phyloP scores from a whole-genome alignment of 92 coral and sea anemone species.

The Siderastrea radians region DNA sequence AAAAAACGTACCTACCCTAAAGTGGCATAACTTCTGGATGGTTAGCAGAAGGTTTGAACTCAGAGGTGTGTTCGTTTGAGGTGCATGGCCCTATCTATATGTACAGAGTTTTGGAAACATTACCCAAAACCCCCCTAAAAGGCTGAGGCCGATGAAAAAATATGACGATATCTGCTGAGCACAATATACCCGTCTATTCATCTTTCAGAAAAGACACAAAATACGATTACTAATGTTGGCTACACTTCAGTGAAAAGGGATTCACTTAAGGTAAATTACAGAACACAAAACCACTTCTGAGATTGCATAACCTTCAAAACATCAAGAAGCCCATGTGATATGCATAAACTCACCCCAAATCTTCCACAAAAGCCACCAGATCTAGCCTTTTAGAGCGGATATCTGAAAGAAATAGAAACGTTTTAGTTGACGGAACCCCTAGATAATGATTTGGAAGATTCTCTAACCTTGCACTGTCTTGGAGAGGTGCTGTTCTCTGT shows the following conservation, averaged over 20 bases:
- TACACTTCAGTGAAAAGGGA: not conserved
- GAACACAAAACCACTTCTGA: not conserved
- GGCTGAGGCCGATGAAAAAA: too few species aligned
- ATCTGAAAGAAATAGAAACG: constrained; percentile 29
- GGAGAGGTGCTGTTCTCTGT: constrained; percentile 16
- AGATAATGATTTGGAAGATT: not conserved
- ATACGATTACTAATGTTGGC: not conserved
- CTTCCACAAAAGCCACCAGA: constrained; percentile 68
- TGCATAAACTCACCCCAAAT: constrained; percentile 65
- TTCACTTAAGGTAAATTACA: not conserved
- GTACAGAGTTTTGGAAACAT: too few species aligned
- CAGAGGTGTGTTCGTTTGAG: too few species aligned
- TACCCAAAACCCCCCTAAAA: too few species aligned
- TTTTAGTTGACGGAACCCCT: not conserved
- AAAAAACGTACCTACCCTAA: too few species aligned
- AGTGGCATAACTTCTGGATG: too few species aligned
- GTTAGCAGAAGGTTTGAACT: too few species aligned
- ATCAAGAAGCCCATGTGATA: not conserved
- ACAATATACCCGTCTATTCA: too few species aligned
- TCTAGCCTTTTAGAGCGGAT: constrained; percentile 45
- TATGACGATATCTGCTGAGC: not conserved
- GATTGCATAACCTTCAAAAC: not conserved
- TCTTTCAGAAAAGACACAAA: not conserved
- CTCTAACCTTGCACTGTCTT: constrained; percentile 26
- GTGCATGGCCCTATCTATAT: too few species aligned